Evolutionary conservation across 2,888 invertebrate genomes (phyloP), one percentile per base, ranked within the genome.

Genomic region (Pristionchus entomophagus): DNA sequence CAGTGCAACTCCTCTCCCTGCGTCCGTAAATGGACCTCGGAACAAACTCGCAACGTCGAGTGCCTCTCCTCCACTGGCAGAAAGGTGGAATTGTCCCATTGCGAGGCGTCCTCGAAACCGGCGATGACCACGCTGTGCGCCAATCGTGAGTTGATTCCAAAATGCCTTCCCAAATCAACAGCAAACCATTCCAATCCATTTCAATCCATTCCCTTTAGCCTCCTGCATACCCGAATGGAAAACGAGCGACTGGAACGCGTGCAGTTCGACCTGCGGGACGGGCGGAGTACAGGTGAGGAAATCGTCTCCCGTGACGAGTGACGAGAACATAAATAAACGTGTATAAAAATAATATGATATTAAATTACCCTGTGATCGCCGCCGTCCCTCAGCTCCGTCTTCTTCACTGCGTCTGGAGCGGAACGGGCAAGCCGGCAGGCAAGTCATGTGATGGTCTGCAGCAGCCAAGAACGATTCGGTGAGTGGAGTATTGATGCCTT

Each of bases 401-500:
- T 90, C 95, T 98, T 86, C 96, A 96, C 92, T 98, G 98, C 94
- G 97, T 97, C 88, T 99, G 98, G 98, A 96, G 96, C 91, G 96
- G 96, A 10, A 96, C 96, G 32, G 96, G 96, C 91, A 95, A 95
- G 92, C 96, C 97, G 49, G 97, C 97, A 12, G 97, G 96, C 26
- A 96, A 96, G 88, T 96, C 96, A 26, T 98, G 98, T 83, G 91
- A 91, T 45, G 88, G 88, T 65, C 87, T 89, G 22, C 84, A 80
- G 29, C 84, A 84, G 35, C 84, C 84, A 22, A 4, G 84, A 45
- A 73, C 84, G 4, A 84, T 73, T 22, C 69, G 84, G 84, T 84
- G 2, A 38, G 45, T n/a, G 0, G 41, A 17, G 80, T 32, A 6
- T 26, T n/a, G n/a, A n/a, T n/a, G n/a, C n/a, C n/a, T n/a, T n/a